Base-by-base conservation (phyloP, 2,797 vertebrate genomes). In the Sphaeramia orbicularis region DNA sequence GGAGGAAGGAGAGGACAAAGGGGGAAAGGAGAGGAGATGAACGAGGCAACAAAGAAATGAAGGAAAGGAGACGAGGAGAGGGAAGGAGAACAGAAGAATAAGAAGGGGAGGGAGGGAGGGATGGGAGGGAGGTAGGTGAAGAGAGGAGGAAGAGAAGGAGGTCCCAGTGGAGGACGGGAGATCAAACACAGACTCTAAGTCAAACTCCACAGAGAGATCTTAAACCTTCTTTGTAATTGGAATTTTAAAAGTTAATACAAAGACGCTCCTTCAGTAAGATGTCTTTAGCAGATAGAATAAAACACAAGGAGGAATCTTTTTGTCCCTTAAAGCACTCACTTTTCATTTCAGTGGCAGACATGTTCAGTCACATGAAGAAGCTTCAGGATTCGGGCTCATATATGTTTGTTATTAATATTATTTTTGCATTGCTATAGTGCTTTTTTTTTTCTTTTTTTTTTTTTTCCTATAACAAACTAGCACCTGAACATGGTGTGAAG, bases 211-310 rank as follows among this genome's bases (percentile, higher is more conserved):
- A 87, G 94, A 95, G 95, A 94, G 94, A 95, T 95, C 92, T 95
- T 95, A 95, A 96, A 95, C 91, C 94, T 91, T 89, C 94, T 96
- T 96, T 96, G 95, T 96, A 95, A 96, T 96, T 95, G 95, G 95
- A 95, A 95, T 95, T 97, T 91, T 70, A 85, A 96, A 96, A 95
- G 92, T 95, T 94, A 94, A 95, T 92, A 95, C 95, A 95, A 95
- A 96, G 94, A 93, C 74, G 71, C 81, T 91, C 85, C 90, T 94
- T 93, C 93, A 93, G 86, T 94, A 89, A 92, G 94, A 95, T 94
- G 93, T 94, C 90, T 84, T 90, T 87, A 94, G 94, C 89, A 89
- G 93, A 92, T 84, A 60, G 86, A 92, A 93, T 92, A 94, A 94
- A 91, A 93, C 50, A 27, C 50, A 27, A 65, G 42, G 92, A 91